Percentiles rank a stretch among this genome's conserved stretches.
These are phyloP conservation scores for Carcharodon carcharias DNA, from an alignment of 2,797 vertebrate genomes.

Conservation along the genomic window DNA sequence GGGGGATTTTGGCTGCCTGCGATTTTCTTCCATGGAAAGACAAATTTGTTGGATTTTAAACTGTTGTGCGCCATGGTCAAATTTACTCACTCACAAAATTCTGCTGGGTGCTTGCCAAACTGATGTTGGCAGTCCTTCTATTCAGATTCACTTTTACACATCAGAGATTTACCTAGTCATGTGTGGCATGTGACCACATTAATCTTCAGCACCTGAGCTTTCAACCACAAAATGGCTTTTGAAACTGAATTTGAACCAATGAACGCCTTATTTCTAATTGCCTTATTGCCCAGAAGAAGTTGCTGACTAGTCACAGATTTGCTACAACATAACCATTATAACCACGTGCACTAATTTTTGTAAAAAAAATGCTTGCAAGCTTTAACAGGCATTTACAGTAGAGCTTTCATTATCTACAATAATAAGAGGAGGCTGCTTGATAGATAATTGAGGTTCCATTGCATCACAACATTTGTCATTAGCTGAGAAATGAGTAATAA, in stretches of 20 bases:
- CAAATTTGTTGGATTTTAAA: not conserved
- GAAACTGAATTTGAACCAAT: not conserved
- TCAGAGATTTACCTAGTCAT: not conserved
- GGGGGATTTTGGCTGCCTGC: not conserved
- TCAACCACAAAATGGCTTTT: not conserved
- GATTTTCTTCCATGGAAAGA: not conserved
- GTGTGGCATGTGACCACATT: not conserved
- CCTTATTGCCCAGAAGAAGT: not conserved
- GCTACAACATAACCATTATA: not conserved
- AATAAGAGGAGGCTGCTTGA: not conserved
- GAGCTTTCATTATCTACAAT: not conserved
- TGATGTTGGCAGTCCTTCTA: not conserved
- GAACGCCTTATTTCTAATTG: not conserved
- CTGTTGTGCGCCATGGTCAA: not conserved
- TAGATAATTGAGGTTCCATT: not conserved
- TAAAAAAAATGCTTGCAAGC: not conserved
- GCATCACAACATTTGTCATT: no score
- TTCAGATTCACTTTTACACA: not conserved
- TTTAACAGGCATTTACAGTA: not conserved
- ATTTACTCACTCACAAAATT: constrained; percentile 3
- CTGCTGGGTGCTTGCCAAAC: not conserved
- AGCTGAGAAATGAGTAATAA: not conserved
- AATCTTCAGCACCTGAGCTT: not conserved
- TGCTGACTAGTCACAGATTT: not conserved
- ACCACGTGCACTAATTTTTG: not conserved